Evolutionary conservation across 2,797 vertebrate species (phyloP).

Genomic region (Acrocephalus scirpaceus): DNA sequence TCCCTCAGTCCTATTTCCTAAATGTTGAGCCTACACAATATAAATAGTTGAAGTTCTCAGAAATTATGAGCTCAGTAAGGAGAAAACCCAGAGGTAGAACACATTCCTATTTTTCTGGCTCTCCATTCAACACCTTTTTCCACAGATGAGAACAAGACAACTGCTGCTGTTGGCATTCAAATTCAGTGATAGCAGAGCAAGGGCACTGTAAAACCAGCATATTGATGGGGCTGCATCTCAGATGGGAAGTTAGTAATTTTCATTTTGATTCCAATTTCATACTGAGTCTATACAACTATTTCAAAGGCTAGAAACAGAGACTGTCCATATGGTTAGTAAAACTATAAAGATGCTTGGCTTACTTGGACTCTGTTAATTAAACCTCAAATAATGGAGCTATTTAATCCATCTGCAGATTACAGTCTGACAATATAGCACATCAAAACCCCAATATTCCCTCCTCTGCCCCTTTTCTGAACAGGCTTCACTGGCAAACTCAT

Average conservation of each 20-base stretch:
- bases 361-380: not conserved
- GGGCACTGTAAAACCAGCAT: not conserved
- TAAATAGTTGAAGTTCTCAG: not conserved
- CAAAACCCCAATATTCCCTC: not conserved
- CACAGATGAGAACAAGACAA: not conserved
- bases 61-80: not conserved
- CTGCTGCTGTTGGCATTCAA: not conserved
- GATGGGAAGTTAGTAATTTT: not conserved
- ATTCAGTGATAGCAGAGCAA: not conserved
- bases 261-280: not conserved
- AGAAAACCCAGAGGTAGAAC: not conserved
- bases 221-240: not conserved
- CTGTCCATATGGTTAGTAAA: not conserved
- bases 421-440: not conserved
- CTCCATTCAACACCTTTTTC: not conserved
- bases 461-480: not conserved
- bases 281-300: not conserved
- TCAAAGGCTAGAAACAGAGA: not conserved
- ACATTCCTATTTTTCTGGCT: not conserved
- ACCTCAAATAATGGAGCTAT: not conserved
- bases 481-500: not conserved
- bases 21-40: not conserved
- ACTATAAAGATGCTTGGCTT: not conserved
- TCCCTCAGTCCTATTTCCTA: not conserved
- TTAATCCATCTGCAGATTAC: not conserved